These are phyloP conservation scores for Leptinotarsa peninsularis DNA, from an alignment of 2,888 invertebrate species.

Conservation along the genomic window DNA sequence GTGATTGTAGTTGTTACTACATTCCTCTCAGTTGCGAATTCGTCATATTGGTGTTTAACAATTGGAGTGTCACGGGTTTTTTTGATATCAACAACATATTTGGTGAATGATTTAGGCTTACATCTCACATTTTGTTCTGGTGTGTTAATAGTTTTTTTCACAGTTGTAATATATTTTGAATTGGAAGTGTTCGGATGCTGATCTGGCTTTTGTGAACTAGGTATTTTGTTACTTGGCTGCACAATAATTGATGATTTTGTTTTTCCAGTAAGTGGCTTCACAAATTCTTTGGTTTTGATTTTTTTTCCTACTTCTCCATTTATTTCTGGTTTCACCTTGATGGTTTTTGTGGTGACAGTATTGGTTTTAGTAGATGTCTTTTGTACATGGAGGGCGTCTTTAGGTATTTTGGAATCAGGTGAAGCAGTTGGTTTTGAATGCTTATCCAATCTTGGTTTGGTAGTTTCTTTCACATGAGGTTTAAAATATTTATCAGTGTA, in stretches of 20 bases:
- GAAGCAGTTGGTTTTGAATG: constrained; percentile 41
- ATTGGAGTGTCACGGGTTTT: constrained; percentile 46
- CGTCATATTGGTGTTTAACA: constrained; percentile 24
- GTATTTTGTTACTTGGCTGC: constrained; percentile 8
- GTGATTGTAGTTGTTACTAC: constrained; percentile 58
- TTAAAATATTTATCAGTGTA: constrained; percentile 51
- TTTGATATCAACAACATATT: constrained; percentile 34
- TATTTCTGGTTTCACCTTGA: constrained; percentile 37
- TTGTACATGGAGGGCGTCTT: background rate
- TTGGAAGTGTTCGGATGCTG: constrained; percentile 18
- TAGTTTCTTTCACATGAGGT: constrained; percentile 35
- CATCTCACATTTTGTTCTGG: constrained; percentile 34
- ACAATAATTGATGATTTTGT: constrained; percentile 24
- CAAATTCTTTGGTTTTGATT: constrained; percentile 42
- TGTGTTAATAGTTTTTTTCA: constrained; percentile 34
- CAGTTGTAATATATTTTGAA: constrained; percentile 29
- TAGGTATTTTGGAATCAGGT: constrained; percentile 19
- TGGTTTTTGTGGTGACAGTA: constrained; percentile 50
- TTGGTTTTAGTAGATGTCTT: background rate
- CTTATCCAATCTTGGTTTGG: constrained; percentile 19
- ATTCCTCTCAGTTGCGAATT: constrained; percentile 44
- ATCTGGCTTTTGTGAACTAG: constrained; percentile 20
- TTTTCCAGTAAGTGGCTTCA: constrained; percentile 33
- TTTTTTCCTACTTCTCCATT: constrained; percentile 46
- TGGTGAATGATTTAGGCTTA: constrained; percentile 52